Base-by-base conservation (phyloP, 2,797 vertebrate species). In the Sandelia bainsii region DNA sequence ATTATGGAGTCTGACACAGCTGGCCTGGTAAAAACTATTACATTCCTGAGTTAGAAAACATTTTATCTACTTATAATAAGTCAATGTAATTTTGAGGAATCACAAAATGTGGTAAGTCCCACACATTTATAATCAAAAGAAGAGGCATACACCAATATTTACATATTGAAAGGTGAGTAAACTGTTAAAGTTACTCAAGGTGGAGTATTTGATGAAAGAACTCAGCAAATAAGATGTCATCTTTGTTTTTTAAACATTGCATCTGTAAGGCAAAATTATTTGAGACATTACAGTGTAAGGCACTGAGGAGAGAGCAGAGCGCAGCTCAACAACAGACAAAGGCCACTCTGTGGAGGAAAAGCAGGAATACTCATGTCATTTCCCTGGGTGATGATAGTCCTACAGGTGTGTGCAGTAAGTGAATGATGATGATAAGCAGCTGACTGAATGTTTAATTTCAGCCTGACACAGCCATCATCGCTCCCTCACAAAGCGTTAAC, bases 341-440 rank as follows among this genome's bases (percentile, higher is more conserved):
- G 87, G 65, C 27, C 17, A 8, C 72, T 87, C 86, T 92, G 88
- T 94, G 57, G 79, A 49, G 27, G 83, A 37, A 82, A 77, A 83
- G 70, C 80, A 89, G 89, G 85, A 90, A 86, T 86, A 82, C 63
- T 70, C 62, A 83, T 66, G 76, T 90, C 84, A 82, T 75, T 88
- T 79, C 45, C 58, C 80, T 61, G 71, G 72, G 77, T 62, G 78
- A 83, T 82, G 83, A 65, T 80, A 83, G 79, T 59, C 58, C 68
- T 85, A 89, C 91, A 93, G 93, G 90, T 93, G 91, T 88, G 87
- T n/a, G 49, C 42, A 27, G 75, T 90, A 91, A 93, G 86, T 91
- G 87, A 91, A 92, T 73, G 80, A 93, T 57, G 91, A 91, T 93
- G 92, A 93, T 90, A 89, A 92, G 86, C 79, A 44, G 76, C 75